These are phyloP conservation scores for Arrhopalites spinosus DNA, from an alignment of 2,888 invertebrate species.

Conservation along the genomic window DNA sequence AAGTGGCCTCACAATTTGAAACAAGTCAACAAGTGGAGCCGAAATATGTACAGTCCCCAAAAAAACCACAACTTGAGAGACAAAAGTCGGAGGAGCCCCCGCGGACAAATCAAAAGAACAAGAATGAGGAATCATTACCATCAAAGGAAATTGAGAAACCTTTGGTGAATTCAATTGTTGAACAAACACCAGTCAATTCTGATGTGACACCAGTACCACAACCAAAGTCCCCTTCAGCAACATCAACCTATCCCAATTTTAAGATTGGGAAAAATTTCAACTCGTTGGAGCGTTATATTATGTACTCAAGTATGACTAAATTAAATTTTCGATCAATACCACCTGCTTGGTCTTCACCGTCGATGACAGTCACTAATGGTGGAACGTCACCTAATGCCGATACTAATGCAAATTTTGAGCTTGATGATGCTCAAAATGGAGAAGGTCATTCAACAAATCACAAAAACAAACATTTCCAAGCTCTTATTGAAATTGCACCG, in stretches of 20 bases:
- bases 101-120: not conserved
- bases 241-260: constrained; percentile 20
- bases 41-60: not conserved
- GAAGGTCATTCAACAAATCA: not conserved
- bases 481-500: not conserved
- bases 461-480: not conserved
- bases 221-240: not conserved
- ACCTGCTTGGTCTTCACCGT: too few relatives aligned
- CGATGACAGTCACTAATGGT: not conserved
- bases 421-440: not conserved
- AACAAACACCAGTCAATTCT: not conserved
- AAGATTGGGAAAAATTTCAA: constrained; percentile 38
- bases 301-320: constrained; percentile 38
- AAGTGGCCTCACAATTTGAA: not conserved
- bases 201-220: too few relatives aligned
- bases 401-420: constrained; percentile 21
- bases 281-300: constrained; percentile 37
- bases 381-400: not conserved
- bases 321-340: constrained; percentile 34
- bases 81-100: constrained; percentile 1
- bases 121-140: not conserved
- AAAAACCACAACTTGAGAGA: not conserved
- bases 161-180: too few relatives aligned
- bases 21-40: not conserved
- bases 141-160: not conserved